Conservation (phyloP, 2,888 invertebrate genomes). For the Synanthedon formicaeformis region DNA sequence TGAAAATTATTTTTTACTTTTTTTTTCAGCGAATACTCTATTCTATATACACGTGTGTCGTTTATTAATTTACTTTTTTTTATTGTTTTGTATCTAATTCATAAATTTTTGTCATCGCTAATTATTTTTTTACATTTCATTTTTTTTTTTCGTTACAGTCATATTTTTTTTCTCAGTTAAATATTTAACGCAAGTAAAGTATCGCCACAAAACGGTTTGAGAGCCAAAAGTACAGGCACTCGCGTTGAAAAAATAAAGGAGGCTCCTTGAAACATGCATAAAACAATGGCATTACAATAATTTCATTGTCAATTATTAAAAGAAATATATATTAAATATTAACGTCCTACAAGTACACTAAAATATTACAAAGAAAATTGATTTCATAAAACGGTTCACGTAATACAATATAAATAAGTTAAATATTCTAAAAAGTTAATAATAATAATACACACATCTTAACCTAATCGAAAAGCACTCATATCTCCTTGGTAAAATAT, state of each 20-base stretch:
- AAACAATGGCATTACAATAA: conserved; percentile 62
- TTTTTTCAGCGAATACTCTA: conserved; percentile 53
- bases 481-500: conserved; percentile 43
- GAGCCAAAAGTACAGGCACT: conserved; percentile 55
- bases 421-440: conserved; percentile 70
- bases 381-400: conserved; percentile 59
- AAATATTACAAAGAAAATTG: conserved; percentile 67
- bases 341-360: conserved; percentile 61
- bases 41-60: conserved; percentile 49
- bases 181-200: background rate
- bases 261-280: conserved; percentile 49
- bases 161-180: conserved; percentile 24
- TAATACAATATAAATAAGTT: conserved; percentile 71
- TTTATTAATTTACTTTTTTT: conserved; percentile 35
- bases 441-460: conserved; percentile 70
- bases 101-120: conserved; percentile 50
- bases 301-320: conserved; percentile 55
- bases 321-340: conserved; percentile 67
- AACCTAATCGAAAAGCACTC: conserved; percentile 69
- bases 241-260: conserved; percentile 51
- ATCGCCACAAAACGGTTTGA: conserved; percentile 24
- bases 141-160: conserved; percentile 27
- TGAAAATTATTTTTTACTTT: conserved; percentile 49
- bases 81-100: conserved; percentile 45
- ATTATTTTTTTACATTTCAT: conserved; percentile 19